phyloP scores from a whole-genome alignment of 2,113 vertebrate genomes.

The Platysteira castanea region DNA sequence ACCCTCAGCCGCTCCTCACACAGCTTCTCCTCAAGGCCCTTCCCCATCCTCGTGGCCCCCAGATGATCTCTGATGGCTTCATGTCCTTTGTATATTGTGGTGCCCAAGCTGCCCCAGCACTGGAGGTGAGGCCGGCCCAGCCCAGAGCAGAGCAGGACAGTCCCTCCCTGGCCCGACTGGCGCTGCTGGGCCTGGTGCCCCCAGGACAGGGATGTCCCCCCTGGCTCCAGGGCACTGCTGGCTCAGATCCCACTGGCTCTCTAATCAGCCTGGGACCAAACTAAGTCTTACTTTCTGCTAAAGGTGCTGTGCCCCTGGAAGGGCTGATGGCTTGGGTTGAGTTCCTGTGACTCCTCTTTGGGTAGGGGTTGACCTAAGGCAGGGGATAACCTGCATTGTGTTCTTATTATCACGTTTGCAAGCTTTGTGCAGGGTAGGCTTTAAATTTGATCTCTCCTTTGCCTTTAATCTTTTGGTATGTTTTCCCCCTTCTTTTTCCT shows the following conservation, averaged over 20 bases:
- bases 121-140: too few relatives aligned
- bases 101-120: not conserved
- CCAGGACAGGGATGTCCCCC: not conserved
- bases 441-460: not conserved
- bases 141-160: not conserved
- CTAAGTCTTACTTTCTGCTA: accelerated
- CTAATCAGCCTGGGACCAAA: not conserved
- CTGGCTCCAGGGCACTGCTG: not conserved
- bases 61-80: not conserved
- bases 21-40: not conserved
- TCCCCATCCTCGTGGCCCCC: not conserved
- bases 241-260: not conserved
- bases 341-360: not conserved
- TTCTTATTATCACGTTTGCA: not conserved
- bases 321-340: not conserved
- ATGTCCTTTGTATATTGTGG: not conserved
- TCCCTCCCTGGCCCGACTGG: not conserved
- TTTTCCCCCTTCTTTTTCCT: not conserved
- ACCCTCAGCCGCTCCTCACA: not conserved
- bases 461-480: not conserved
- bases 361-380: not conserved
- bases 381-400: not conserved
- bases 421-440: not conserved
- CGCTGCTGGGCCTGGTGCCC: not conserved
- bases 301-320: not conserved